A percentile compares a stretch with the other conserved stretches of the same genome.
Conservation (phyloP, 2,797 vertebrate species). For the Lerista edwardsae region DNA sequence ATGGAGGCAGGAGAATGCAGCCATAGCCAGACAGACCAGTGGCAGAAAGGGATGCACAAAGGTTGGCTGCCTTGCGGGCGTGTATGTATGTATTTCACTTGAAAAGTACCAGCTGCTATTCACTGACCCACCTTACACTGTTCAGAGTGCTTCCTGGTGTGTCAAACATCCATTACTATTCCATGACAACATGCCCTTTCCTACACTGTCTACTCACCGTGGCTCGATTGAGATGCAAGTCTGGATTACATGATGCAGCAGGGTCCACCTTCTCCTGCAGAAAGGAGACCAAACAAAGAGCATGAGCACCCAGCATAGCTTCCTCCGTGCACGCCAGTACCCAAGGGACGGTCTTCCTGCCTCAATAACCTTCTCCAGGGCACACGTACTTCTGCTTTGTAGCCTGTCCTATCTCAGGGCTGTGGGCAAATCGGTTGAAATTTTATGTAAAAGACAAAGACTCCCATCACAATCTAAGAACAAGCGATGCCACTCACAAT, state of each 20-base stretch:
- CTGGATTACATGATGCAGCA: slow-evolving; percentile 84
- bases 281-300: slow-evolving; percentile 9
- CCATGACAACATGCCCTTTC: background rate
- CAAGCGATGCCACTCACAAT: too few species aligned
- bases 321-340: background rate
- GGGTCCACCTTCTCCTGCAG: slow-evolving; percentile 86
- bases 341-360: background rate
- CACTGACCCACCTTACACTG: too few species aligned
- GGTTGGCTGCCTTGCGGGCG: background rate
- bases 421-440: background rate
- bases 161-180: background rate
- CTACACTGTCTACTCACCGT: slow-evolving; percentile 59
- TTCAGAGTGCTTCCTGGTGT: background rate
- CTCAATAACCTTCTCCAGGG: background rate
- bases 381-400: background rate
- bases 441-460: background rate
- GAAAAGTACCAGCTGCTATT: background rate
- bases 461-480: too few species aligned
- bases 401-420: background rate
- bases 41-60: background rate
- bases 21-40: background rate
- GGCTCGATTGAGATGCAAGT: slow-evolving; percentile 88
- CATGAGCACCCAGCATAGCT: background rate
- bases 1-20: background rate
- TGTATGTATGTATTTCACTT: background rate